Base-by-base conservation (phyloP, 2,797 vertebrate species). In the Carduelis carduelis region DNA sequence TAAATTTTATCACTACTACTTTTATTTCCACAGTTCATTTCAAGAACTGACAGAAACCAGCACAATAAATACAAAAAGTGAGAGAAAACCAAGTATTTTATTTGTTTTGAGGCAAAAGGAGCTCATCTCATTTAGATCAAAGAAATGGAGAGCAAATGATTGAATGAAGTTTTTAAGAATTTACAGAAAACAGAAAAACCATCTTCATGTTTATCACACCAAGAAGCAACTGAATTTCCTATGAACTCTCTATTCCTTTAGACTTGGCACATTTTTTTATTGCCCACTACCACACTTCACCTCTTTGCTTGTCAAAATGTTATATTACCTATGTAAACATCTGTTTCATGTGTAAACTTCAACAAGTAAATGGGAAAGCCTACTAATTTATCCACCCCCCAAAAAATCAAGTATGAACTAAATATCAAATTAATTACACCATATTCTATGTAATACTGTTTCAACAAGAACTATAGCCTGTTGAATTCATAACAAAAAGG, bases 331-430 rank as follows among this genome's bases (percentile, higher is more conserved):
- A 79, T 94, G 96, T 97, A 98, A 98, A 97, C 97, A 95, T 86
- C 84, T 95, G 78, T 52, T 72, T 93, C 92, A 95, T 47, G 80
- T 96, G 97, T 98, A 98, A 98, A 98, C 94, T 96, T 97, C 89
- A 96, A 94, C 71, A 86, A 83, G 80, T 83, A 96, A 96, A 96
- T 65, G 83, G 94, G 66, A 97, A 96, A 95, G 44, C 43, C 82
- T 86, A 88, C 57, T 66, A 95, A 90, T 78, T 89, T 89, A 90
- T 83, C 39, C 39, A 70, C 15, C 30, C 37, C 44, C 7, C 12
- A 96, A 85, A 83, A 97, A 77, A 85, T 86, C 92, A 97, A 93
- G 76, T 77, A 35, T 91, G 74, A 97, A 92, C 72, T 91, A 68
- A 93, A 11, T 57, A 90, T 76, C 55, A 93, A 81, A 92, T 91